Evolutionary conservation across 2,113 vertebrate species (phyloP).

Genomic region (Aegotheles bennettii): DNA sequence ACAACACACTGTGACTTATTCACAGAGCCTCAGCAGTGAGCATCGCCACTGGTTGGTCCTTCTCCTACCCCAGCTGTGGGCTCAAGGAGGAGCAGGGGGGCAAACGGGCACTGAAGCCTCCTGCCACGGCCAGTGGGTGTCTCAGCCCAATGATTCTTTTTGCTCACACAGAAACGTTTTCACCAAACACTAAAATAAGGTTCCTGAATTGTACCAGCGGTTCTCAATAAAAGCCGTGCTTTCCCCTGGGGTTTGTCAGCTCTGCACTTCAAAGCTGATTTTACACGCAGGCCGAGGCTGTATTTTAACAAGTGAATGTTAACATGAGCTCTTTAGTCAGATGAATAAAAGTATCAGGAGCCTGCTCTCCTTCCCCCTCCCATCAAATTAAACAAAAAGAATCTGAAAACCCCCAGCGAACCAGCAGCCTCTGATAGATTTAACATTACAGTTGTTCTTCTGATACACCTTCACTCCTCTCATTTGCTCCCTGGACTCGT

Average conservation of each 20-base stretch:
- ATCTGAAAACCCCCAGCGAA: not conserved
- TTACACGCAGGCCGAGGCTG: not conserved
- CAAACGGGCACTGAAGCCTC: not conserved
- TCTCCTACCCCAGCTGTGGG: not conserved
- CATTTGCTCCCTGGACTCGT: not conserved
- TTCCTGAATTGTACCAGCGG: not conserved
- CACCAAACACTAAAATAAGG: not conserved
- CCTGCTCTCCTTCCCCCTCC: not conserved
- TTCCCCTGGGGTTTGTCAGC: constrained; percentile 59
- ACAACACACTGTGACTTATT: not conserved
- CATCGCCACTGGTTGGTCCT: not conserved
- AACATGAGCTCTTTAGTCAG: constrained; percentile 56
- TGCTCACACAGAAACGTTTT: not conserved
- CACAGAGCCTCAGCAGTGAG: too few species aligned
- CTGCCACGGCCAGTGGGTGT: not conserved
- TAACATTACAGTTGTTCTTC: not conserved
- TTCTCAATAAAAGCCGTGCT: constrained; percentile 28
- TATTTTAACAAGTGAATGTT: constrained; percentile 14
- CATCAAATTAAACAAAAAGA: not conserved
- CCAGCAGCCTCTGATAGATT: not conserved
- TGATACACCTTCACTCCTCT: not conserved
- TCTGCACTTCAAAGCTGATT: constrained; percentile 62
- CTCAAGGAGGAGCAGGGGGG: not conserved
- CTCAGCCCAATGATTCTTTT: not conserved
- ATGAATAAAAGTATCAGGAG: not conserved